A percentile compares a stretch with the other conserved stretches of the same genome.
These are phyloP conservation scores for Nestor notabilis DNA, from an alignment of 2,113 vertebrate genomes.

Conservation along the genomic window DNA sequence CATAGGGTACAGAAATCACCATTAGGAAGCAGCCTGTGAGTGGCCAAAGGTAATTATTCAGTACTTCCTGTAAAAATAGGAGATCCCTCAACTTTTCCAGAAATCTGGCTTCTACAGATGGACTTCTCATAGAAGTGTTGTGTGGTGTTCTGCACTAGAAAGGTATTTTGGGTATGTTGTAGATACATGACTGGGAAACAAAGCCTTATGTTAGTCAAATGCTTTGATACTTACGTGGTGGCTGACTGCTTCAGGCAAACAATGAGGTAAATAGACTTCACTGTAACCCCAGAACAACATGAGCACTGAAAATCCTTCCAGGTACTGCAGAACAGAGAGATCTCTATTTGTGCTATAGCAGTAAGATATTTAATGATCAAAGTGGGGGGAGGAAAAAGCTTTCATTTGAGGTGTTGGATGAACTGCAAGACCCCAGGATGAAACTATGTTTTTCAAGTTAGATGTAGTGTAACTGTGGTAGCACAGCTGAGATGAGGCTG, in stretches of 20 bases:
- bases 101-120: slow-evolving; percentile 45
- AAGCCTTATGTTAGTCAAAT: slow-evolving; percentile 1
- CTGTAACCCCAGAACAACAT: not conserved
- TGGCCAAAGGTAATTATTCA: slow-evolving; percentile 20
- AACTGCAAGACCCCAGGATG: not conserved
- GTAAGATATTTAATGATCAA: not conserved
- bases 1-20: not conserved
- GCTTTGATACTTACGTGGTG: not conserved
- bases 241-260: not conserved
- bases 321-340: not conserved
- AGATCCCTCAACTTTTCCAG: slow-evolving; percentile 43
- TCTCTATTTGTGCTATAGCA: not conserved
- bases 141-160: slow-evolving; percentile 25
- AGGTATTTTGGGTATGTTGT: not conserved
- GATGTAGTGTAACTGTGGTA: slow-evolving; percentile 4
- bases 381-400: not conserved
- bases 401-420: not conserved
- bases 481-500: slow-evolving; percentile 9
- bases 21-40: not conserved
- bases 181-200: not conserved
- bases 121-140: not conserved
- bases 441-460: slow-evolving; percentile 38
- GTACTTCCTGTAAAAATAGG: slow-evolving; percentile 31
- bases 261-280: not conserved
- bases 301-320: slow-evolving; percentile 30